Conservation (phyloP, 2,888 invertebrate species). For the Protonemura montana region DNA sequence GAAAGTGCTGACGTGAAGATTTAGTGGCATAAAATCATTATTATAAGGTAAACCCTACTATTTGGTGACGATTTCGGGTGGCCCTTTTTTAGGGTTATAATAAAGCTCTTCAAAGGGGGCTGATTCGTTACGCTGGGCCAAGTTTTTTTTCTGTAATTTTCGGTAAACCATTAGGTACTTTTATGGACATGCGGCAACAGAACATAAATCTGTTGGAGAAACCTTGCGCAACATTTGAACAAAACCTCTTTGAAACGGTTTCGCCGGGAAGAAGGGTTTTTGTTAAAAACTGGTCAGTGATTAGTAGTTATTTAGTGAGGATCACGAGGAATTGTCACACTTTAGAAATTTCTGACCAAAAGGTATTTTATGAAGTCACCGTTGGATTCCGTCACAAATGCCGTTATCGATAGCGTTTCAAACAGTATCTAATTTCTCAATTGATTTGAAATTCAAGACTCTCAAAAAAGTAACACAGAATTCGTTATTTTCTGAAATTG, state of each 20-base stretch:
- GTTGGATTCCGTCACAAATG: no score
- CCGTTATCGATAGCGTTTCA: background rate
- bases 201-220: background rate
- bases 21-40: conserved; percentile 27
- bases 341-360: background rate
- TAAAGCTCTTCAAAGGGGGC: conserved; percentile 38
- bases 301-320: background rate
- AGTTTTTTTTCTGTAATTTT: conserved; percentile 34
- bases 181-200: conserved; percentile 17
- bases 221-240: background rate
- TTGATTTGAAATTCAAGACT: no score
- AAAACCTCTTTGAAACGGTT: conserved; percentile 14
- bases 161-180: conserved; percentile 7
- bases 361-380: background rate
- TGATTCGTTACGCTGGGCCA: conserved; percentile 35
- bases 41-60: conserved; percentile 36
- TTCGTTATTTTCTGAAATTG: background rate
- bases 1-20: conserved; percentile 34
- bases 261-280: background rate
- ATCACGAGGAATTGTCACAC: background rate
- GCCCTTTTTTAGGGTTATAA: conserved; percentile 40
- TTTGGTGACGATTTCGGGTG: conserved; percentile 40
- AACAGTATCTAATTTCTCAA: background rate
- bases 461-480: no score
- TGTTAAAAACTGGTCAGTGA: background rate